A percentile compares a stretch with the other conserved stretches of the same genome.
Conservation (phyloP, 2,888 invertebrate species). For the Chironomus tentans region DNA sequence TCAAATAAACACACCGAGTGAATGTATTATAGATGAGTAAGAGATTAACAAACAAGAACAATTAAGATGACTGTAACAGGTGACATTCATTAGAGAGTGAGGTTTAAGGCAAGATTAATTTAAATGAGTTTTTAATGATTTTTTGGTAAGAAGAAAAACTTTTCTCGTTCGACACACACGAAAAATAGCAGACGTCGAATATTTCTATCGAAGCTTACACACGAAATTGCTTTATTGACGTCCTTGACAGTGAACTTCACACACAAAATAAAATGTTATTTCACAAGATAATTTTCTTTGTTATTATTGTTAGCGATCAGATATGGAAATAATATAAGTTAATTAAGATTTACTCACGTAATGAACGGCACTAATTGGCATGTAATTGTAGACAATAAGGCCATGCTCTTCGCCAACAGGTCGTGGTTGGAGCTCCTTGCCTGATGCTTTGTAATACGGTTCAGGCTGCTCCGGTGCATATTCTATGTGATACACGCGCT, state of each 20-base stretch:
- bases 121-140: neutral
- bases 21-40: neutral
- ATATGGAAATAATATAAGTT: neutral
- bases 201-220: neutral
- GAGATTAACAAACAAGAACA: neutral
- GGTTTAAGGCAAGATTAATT: neutral
- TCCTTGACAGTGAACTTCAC: slow-evolving; percentile 17
- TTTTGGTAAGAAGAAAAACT: neutral
- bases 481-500: slow-evolving; percentile 67
- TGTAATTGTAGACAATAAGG: slow-evolving; percentile 72
- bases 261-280: neutral
- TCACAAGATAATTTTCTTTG: too few relatives aligned
- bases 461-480: slow-evolving; percentile 66
- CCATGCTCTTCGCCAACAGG: slow-evolving; percentile 82
- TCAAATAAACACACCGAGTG: neutral
- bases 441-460: slow-evolving; percentile 67
- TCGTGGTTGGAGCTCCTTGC: slow-evolving; percentile 71
- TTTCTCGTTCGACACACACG: neutral
- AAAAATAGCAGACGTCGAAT: too few relatives aligned
- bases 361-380: slow-evolving; percentile 77
- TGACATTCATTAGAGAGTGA: neutral
- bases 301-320: too few relatives aligned
- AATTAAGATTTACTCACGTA: slow-evolving; percentile 54
- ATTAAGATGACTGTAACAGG: neutral
- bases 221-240: neutral